Evolutionary conservation across 2,888 invertebrate species (phyloP), one percentile per base, ranked within the genome.

Genomic region (Andrena trimmerana): DNA sequence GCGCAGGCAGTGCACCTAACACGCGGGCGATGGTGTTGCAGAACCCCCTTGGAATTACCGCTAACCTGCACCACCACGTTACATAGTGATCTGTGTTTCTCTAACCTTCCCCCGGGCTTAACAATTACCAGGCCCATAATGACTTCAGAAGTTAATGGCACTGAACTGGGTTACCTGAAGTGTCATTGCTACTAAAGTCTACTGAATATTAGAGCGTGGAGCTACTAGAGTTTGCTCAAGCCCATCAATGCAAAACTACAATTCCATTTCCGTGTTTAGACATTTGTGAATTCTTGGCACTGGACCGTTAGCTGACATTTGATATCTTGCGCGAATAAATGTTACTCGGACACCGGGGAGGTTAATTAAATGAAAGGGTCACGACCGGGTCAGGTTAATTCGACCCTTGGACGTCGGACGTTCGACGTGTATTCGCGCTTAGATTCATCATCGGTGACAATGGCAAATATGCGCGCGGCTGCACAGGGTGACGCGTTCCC

Each of bases 391-490:
- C 71, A 24, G 54, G 31, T 72, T 36, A 27, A 63, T 68, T 52
- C 79, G 73, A 79, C 52, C 63, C 68, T 68, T 63, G 33, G 78
- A 76, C 59, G 63, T 31, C 63, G 57, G 33, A 13, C 62, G 42
- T 67, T 73, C 72, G 52, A 31, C 48, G 36, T 8, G 27, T 54
- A 27, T 70, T 36, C 78, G 62, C 57, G 74, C 33, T 74, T 81
- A 80, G 80, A 74, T 81, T 81, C 80, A 81, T 80, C 81, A 74
- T 80, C 69, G 67, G 50, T 33, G 71, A 83, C 77, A 78, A 67
- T 81, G 54, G 81, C 57, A 72, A 74, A 78, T 63, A 57, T 72
- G 63, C 60, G 66, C 27, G 70, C 54, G 66, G 68, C 65, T 69
- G 50, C 48, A 20, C 69, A 24, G 63, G 57, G 31, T 73, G 86